Evolutionary conservation across 1,140 invertebrate species (phyloP).

Genomic region (Leptoteleia sp.): DNA sequence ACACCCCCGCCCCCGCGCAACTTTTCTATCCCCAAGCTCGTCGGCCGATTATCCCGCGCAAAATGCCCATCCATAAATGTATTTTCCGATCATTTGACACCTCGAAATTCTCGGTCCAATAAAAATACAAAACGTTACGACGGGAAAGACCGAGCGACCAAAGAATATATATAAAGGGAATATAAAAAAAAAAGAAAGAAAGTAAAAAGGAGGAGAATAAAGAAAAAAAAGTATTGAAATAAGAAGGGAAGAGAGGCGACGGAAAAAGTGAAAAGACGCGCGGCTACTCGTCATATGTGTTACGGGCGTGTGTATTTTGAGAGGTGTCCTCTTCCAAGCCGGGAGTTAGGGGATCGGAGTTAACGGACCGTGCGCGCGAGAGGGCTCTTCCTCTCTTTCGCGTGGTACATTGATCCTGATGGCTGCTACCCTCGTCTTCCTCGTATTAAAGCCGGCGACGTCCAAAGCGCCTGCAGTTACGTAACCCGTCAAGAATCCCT

Average conservation of each 20-base stretch:
- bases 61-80: conserved; percentile 55
- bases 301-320: conserved; percentile 64
- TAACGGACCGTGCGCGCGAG: conserved; percentile 70
- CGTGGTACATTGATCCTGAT: conserved; percentile 68
- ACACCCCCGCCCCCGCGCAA: neutral
- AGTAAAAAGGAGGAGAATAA: conserved; percentile 29
- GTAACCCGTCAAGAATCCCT: conserved; percentile 42
- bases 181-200: conserved; percentile 9
- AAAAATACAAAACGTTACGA: conserved; percentile 36
- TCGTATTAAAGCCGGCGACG: conserved; percentile 59
- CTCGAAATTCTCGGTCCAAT: conserved; percentile 33
- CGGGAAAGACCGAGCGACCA: neutral
- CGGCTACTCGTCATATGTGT: conserved; percentile 39
- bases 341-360: conserved; percentile 66
- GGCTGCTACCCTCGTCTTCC: conserved; percentile 61
- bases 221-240: conserved; percentile 35
- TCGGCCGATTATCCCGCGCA: conserved; percentile 18
- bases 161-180: neutral
- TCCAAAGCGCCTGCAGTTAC: conserved; percentile 45
- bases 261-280: conserved; percentile 34
- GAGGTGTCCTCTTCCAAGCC: conserved; percentile 53
- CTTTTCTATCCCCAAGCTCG: conserved; percentile 19
- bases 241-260: too few relatives aligned
- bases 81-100: conserved; percentile 60
- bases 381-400: conserved; percentile 62